These are phyloP conservation scores for Hydrocynus forskahlii DNA, from an alignment of 2,797 vertebrate genomes.

Conservation along the genomic window DNA sequence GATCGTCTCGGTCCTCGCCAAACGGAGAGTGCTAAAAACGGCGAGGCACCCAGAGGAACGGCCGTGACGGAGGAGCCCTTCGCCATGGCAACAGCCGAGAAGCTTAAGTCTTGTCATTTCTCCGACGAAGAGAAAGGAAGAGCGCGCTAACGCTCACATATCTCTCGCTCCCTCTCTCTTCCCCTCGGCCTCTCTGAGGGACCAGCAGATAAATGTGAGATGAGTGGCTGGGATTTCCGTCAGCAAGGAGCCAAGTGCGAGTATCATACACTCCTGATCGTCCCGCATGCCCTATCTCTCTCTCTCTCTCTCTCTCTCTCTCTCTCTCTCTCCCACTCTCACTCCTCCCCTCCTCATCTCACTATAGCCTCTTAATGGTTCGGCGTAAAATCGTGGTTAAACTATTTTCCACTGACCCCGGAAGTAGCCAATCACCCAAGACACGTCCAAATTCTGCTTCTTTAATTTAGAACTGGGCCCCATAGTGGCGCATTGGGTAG, in stretches of 20 bases:
- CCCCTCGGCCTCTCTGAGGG: conserved; percentile 1
- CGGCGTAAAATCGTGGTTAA: no score
- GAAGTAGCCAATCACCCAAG: no score
- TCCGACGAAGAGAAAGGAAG: neutral
- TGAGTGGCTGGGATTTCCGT: conserved; percentile 3
- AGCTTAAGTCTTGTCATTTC: conserved; percentile 7
- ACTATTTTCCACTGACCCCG: no score
- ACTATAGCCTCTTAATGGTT: no score
- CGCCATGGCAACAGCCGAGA: conserved; percentile 20
- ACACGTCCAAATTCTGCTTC: no score
- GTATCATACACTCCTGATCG: neutral
- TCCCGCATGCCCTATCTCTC: neutral
- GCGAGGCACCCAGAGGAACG: conserved; percentile 29
- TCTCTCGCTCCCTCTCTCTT: neutral
- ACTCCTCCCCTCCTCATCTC: no score
- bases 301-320: no score
- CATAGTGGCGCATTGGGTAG: no score
- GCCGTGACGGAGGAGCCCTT: conserved; percentile 1
- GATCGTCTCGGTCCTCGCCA: conserved; percentile 15
- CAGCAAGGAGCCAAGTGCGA: neutral
- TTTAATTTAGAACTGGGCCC: no score
- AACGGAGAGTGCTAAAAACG: conserved; percentile 23
- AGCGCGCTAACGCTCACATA: neutral
- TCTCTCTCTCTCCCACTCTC: no score
- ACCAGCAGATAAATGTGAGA: conserved; percentile 16